A percentile compares a stretch with the other conserved stretches of the same genome.
These are phyloP conservation scores for Catocala sponsa DNA, from an alignment of 2,888 invertebrate species.

Conservation along the genomic window DNA sequence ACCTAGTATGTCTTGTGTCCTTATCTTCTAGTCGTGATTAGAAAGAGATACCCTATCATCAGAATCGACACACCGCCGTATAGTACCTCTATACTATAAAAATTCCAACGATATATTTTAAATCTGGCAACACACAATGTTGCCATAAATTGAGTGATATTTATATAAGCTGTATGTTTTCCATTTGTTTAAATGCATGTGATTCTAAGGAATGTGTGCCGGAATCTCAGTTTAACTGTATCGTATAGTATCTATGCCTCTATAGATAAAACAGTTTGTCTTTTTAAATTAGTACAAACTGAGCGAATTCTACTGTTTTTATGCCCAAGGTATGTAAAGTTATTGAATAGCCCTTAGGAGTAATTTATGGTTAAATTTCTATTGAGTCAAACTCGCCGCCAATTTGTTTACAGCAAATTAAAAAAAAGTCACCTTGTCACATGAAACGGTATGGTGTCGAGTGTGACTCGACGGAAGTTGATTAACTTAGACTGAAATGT, in stretches of 20 bases:
- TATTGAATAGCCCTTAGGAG: no score
- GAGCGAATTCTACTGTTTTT: constrained; percentile 11
- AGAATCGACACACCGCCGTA: neutral
- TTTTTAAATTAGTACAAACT: constrained; percentile 32
- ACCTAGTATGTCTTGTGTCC: neutral
- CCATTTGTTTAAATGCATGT: constrained; percentile 38
- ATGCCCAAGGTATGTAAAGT: neutral
- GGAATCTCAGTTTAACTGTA: constrained; percentile 46
- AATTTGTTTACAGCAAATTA: no score
- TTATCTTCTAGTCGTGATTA: no score
- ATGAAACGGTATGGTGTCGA: no score
- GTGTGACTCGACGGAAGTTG: no score
- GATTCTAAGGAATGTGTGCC: constrained; percentile 21
- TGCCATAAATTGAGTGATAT: constrained; percentile 31
- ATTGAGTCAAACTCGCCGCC: no score
- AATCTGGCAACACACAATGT: constrained; percentile 33
- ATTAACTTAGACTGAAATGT: no score
- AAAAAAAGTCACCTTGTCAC: no score
- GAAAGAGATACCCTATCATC: neutral
- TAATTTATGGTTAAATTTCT: no score
- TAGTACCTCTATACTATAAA: neutral
- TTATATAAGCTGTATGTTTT: constrained; percentile 37
- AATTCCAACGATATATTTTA: constrained; percentile 29
- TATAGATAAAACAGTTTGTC: constrained; percentile 24
- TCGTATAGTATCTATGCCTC: constrained; percentile 8